These are phyloP conservation scores for Ormia ochracea DNA, from an alignment of 2,888 invertebrate genomes.

Conservation along the genomic window DNA sequence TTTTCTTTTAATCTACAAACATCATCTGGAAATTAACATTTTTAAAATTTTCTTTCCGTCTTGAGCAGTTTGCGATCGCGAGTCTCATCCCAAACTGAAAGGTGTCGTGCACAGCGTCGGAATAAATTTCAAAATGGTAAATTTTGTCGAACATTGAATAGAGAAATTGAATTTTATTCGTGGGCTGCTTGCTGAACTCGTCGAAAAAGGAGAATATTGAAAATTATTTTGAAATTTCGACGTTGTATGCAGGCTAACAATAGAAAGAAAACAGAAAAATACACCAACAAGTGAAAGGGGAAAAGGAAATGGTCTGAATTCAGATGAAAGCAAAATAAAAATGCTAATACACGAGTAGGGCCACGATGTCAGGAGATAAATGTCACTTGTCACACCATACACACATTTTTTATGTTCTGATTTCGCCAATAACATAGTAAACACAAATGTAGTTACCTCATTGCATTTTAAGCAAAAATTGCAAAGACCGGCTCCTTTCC, in stretches of 20 bases:
- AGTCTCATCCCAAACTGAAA: slow-evolving; percentile 49
- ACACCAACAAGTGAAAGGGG: no score
- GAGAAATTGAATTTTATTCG: not conserved
- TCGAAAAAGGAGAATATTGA: not conserved
- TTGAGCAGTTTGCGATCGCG: slow-evolving; percentile 45
- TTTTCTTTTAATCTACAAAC: slow-evolving; percentile 20
- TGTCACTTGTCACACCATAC: no score
- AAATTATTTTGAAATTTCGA: slow-evolving; percentile 5
- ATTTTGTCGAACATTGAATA: slow-evolving; percentile 26
- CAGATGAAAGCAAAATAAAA: no score
- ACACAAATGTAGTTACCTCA: no score
- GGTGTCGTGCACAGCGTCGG: not conserved
- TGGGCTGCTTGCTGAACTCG: not conserved
- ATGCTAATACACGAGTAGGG: no score
- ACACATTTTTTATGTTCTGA: no score
- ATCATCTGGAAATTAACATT: not conserved
- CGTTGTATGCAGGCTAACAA: not conserved
- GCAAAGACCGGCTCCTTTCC: no score
- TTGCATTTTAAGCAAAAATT: no score
- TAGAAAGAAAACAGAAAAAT: not conserved
- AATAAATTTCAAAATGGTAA: not conserved
- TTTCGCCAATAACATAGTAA: no score
- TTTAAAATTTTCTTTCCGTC: slow-evolving; percentile 17
- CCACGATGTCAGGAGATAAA: no score
- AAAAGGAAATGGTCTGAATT: no score